Evolutionary conservation across 2,888 invertebrate genomes (phyloP).

Genomic region (Acanthosepion pharaonis): DNA sequence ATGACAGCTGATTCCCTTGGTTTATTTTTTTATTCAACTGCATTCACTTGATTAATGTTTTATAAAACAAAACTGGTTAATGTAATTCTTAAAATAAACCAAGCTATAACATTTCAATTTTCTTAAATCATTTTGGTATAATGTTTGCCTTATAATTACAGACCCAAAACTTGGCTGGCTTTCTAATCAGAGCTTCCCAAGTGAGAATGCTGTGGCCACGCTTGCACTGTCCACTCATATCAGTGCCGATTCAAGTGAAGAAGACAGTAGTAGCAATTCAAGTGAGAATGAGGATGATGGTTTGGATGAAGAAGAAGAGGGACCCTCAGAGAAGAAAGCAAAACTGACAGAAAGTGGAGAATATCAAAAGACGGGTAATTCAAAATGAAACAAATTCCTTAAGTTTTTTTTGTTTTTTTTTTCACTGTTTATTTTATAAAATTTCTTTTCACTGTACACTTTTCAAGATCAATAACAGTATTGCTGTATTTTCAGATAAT

Average conservation of each 20-base stretch:
- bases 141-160: neutral
- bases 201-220: neutral
- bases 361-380: neutral
- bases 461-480: neutral
- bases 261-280: neutral
- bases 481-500: neutral
- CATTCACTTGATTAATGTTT: too few species aligned
- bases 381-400: too few species aligned
- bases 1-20: neutral
- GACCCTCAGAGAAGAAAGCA: neutral
- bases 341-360: neutral
- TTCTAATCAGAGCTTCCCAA: neutral
- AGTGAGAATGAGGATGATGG: neutral
- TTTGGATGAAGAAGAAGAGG: neutral
- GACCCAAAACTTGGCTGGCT: conserved; percentile 5
- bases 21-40: neutral
- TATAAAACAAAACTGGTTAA: too few species aligned
- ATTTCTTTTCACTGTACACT: neutral
- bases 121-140: neutral
- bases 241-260: conserved; percentile 17
- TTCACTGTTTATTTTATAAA: too few species aligned
- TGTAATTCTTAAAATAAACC: too few species aligned
- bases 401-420: neutral
- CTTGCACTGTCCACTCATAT: neutral
- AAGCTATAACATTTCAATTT: neutral